A percentile compares a stretch with the other conserved stretches of the same genome.
phyloP scores from a whole-genome alignment of 2,113 vertebrate genomes.

The Phrynosoma blainvillii region DNA sequence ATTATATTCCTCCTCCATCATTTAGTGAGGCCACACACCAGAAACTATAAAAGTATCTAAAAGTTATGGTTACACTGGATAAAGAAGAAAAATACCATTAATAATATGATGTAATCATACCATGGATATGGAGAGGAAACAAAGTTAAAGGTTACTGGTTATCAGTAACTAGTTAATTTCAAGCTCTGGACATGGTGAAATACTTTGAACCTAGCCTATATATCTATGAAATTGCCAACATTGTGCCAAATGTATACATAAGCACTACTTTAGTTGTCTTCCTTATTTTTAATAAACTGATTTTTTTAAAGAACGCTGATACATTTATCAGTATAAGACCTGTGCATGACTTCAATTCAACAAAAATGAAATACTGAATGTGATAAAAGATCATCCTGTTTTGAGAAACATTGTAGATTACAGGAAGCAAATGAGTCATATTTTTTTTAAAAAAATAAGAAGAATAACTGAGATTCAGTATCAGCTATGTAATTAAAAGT shows the following conservation, averaged over 20 bases:
- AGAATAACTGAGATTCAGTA: neutral
- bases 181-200: neutral
- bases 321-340: conserved; percentile 3
- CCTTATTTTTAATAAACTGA: neutral
- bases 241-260: neutral
- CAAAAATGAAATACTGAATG: neutral
- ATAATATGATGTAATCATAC: no score
- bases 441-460: neutral
- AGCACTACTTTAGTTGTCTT: neutral
- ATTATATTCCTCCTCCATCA: no score
- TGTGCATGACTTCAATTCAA: conserved; percentile 6
- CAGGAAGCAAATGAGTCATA: neutral
- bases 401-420: neutral
- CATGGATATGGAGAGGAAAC: no score
- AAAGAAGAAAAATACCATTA: no score
- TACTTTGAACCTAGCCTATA: neutral
- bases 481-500: neutral
- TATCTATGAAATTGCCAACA: neutral
- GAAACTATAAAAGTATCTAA: no score
- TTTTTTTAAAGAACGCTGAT: neutral
- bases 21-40: no score
- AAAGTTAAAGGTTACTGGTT: no score
- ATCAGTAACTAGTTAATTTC: no score
- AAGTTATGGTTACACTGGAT: no score
- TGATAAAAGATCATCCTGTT: neutral